Percentiles rank a stretch among this genome's conserved stretches.
Evolutionary conservation across 2,888 invertebrate genomes (phyloP).

Genomic region (Melieria omissa): DNA sequence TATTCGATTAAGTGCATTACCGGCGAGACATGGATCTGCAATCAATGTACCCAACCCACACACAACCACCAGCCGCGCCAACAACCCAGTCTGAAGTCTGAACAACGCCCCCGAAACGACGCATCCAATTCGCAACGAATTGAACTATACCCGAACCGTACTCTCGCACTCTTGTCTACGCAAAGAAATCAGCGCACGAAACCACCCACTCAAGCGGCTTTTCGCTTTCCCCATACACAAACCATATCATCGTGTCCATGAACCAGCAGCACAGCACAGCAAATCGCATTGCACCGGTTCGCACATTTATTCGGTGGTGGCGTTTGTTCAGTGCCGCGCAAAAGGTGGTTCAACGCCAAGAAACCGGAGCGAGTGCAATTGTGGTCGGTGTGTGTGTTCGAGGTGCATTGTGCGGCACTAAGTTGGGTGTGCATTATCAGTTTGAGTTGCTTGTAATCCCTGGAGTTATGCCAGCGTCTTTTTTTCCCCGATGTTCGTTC

Average conservation of each 20-base stretch:
- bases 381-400: constrained; percentile 23
- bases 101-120: no score
- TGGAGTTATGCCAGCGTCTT: constrained; percentile 40
- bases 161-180: no score
- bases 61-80: no score
- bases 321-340: neutral
- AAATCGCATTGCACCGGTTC: constrained; percentile 8
- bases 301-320: constrained; percentile 4
- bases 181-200: no score
- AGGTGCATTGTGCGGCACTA: constrained; percentile 35
- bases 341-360: neutral
- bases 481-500: no score
- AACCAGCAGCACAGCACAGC: no score
- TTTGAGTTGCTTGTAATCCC: constrained; percentile 46
- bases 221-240: no score
- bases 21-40: constrained; percentile 62
- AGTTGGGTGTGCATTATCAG: constrained; percentile 43
- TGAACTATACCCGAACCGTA: no score
- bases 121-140: no score
- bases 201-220: no score
- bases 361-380: neutral
- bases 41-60: constrained; percentile 49
- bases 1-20: constrained; percentile 65
- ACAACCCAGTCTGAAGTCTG: neutral
- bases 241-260: no score